A percentile compares a stretch with the other conserved stretches of the same genome.
Evolutionary conservation across 2,888 invertebrate genomes (phyloP).

Genomic region (Erebia ligea): DNA sequence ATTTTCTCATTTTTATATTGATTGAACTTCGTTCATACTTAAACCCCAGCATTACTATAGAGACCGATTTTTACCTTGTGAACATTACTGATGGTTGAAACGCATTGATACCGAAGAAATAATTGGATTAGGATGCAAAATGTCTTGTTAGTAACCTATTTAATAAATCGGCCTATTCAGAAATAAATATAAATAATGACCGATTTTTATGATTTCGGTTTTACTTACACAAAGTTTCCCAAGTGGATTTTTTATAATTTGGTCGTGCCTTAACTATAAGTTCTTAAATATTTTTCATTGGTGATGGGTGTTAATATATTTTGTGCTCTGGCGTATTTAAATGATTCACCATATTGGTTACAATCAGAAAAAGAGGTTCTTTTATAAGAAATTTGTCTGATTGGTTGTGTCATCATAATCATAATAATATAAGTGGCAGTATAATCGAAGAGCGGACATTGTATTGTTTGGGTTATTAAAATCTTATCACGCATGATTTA

Average conservation of each 20-base stretch:
- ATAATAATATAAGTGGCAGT: constrained; percentile 34
- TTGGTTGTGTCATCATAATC: constrained; percentile 32
- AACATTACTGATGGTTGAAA: too few species aligned
- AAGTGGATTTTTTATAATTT: too few species aligned
- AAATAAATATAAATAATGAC: too few species aligned
- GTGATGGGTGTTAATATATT: not conserved
- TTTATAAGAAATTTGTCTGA: constrained; percentile 34
- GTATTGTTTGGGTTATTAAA: constrained; percentile 18
- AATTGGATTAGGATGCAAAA: too few species aligned
- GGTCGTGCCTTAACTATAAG: too few species aligned
- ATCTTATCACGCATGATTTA: constrained; percentile 3
- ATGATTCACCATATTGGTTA: constrained; percentile 21
- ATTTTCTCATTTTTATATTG: not conserved
- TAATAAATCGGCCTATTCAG: too few species aligned
- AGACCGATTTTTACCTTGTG: too few species aligned
- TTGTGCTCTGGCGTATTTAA: not conserved
- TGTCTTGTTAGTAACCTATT: too few species aligned
- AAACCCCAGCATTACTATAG: too few species aligned
- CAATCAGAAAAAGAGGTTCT: constrained; percentile 10
- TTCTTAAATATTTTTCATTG: too few species aligned
- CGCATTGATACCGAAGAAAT: too few species aligned
- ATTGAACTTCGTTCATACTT: too few species aligned
- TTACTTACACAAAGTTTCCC: not conserved
- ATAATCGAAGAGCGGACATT: constrained; percentile 23
- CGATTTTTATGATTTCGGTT: not conserved